phyloP scores from a whole-genome alignment of 2,888 invertebrate species.

The Himalopsyche tibetana region DNA sequence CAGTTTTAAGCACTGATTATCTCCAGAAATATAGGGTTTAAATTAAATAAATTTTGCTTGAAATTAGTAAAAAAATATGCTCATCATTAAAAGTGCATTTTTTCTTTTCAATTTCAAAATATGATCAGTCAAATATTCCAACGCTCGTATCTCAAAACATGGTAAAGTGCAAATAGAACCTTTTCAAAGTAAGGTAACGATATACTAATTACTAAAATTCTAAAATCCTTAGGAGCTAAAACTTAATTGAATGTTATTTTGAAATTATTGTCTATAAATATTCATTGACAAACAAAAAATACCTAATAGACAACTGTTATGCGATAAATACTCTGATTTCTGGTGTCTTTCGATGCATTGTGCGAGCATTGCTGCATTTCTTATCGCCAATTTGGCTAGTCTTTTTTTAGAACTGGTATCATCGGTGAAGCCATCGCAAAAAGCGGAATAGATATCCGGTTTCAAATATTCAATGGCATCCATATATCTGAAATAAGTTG shows the following conservation, averaged over 20 bases:
- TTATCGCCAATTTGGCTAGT: slow-evolving; percentile 82
- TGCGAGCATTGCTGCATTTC: slow-evolving; percentile 82
- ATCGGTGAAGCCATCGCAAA: slow-evolving; percentile 88
- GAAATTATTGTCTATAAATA: neutral
- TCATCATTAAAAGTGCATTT: too few relatives aligned
- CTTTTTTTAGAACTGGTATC: slow-evolving; percentile 83
- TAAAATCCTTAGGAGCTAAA: neutral
- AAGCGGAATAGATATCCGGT: slow-evolving; percentile 88
- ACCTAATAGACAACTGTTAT: slow-evolving; percentile 75
- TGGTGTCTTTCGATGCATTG: slow-evolving; percentile 82
- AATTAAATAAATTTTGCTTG: too few relatives aligned
- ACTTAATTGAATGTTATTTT: neutral
- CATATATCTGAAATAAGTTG: slow-evolving; percentile 80
- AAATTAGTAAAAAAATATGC: too few relatives aligned
- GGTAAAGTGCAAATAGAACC: too few relatives aligned
- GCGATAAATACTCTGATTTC: slow-evolving; percentile 74
- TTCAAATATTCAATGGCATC: slow-evolving; percentile 84
- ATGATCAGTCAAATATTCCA: too few relatives aligned
- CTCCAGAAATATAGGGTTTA: too few relatives aligned
- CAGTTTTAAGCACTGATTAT: too few relatives aligned
- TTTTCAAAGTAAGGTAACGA: too few relatives aligned
- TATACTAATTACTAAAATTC: neutral
- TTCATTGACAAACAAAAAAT: slow-evolving; percentile 59
- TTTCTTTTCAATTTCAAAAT: too few relatives aligned
- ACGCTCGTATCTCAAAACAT: too few relatives aligned